Percentiles rank a stretch among this genome's conserved stretches.
phyloP scores from a whole-genome alignment of 2,797 vertebrate genomes.

The Syndactyla subalaris region DNA sequence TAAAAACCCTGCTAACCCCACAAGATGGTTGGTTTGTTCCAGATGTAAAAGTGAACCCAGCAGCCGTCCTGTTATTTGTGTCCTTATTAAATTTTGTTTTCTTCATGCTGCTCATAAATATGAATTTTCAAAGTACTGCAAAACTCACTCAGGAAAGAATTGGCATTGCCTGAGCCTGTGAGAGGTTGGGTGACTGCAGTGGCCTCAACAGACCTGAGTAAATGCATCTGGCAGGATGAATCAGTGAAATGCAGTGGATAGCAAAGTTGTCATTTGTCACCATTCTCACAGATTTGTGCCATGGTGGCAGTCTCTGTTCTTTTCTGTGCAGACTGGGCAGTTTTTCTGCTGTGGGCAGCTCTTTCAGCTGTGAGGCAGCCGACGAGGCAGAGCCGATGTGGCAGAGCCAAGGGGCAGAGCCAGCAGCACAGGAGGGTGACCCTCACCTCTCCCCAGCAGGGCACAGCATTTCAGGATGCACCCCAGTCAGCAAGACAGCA shows the following conservation, averaged over 20 bases:
- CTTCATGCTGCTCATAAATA: not conserved
- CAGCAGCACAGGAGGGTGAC: not conserved
- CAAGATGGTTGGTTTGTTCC: not conserved
- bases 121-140: not conserved
- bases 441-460: not conserved
- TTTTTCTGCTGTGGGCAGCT: not conserved
- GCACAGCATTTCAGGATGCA: not conserved
- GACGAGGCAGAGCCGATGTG: fast-evolving
- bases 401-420: not conserved
- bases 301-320: not conserved
- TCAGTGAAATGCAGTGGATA: not conserved
- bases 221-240: not conserved
- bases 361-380: fast-evolving
- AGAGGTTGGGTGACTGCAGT: fast-evolving
- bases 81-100: not conserved
- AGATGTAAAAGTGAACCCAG: not conserved
- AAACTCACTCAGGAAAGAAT: not conserved
- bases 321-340: not conserved
- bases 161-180: not conserved
- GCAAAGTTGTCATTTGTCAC: not conserved
- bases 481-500: fast-evolving
- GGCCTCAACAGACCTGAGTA: not conserved
- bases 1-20: not conserved
- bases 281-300: not conserved
- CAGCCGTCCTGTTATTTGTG: not conserved